phyloP scores from a whole-genome alignment of 2,113 vertebrate species.

The Equus quagga region DNA sequence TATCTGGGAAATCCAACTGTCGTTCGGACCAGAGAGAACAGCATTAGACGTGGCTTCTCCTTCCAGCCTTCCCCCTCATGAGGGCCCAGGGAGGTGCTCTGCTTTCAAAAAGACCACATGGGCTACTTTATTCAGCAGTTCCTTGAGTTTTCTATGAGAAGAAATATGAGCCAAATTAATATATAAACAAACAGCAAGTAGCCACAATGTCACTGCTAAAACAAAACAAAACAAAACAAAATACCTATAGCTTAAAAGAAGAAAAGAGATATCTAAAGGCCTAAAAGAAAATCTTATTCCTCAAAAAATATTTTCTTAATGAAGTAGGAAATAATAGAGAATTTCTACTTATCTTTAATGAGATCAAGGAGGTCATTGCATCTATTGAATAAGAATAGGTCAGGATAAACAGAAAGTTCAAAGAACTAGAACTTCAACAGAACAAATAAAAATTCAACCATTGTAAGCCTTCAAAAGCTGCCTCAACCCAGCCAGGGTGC shows the following conservation, averaged over 20 bases:
- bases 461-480: not conserved
- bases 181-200: not conserved
- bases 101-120: not conserved
- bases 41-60: not conserved
- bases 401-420: not conserved
- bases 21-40: not conserved
- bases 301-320: conserved; percentile 28
- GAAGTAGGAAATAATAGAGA: not conserved
- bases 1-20: not conserved
- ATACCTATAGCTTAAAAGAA: not conserved
- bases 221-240: not conserved
- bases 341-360: conserved; percentile 7
- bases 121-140: not conserved
- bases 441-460: conserved; percentile 18
- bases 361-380: not conserved
- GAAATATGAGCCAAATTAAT: not conserved
- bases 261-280: not conserved
- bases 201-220: not conserved
- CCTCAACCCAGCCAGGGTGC: not conserved
- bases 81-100: not conserved
- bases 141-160: not conserved
- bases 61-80: not conserved
- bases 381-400: not conserved
- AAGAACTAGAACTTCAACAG: not conserved
- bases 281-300: not conserved